These are phyloP conservation scores for Bubo bubo DNA, from an alignment of 2,113 vertebrate genomes.

Conservation along the genomic window DNA sequence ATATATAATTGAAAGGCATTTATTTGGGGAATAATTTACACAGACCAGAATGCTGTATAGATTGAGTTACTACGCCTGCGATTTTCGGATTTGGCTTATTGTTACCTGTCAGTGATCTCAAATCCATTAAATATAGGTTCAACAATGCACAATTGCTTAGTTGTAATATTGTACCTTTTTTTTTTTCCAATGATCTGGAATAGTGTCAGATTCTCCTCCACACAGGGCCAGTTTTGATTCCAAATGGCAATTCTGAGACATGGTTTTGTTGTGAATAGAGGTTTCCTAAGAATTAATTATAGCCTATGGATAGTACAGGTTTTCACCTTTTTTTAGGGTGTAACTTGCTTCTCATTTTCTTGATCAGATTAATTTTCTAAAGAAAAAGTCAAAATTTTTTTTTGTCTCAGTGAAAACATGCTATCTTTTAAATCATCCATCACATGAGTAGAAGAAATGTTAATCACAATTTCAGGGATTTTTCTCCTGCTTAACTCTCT, in stretches of 20 bases:
- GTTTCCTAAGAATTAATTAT: not conserved
- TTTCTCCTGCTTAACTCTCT: not conserved
- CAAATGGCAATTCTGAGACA: not conserved
- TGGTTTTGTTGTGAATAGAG: not conserved
- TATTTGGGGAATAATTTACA: not conserved
- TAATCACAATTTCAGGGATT: not conserved
- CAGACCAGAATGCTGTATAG: not conserved
- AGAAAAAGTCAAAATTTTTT: not conserved
- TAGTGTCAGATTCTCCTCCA: not conserved
- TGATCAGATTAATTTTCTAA: not conserved
- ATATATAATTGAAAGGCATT: not conserved
- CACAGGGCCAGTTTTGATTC: not conserved
- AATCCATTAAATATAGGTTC: not conserved
- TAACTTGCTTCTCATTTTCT: not conserved
- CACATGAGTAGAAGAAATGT: not conserved
- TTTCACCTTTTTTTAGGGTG: not conserved
- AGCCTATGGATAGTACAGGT: not conserved
- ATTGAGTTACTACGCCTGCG: not conserved
- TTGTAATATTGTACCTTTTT: not conserved
- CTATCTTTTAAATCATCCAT: not conserved
- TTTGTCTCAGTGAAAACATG: not conserved
- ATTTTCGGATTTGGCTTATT: not conserved
- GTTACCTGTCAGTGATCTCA: not conserved
- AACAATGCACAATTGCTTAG: not conserved
- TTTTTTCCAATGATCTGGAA: not conserved